Percentiles rank a stretch among this genome's conserved stretches.
Conservation (phyloP, 2,797 vertebrate species). For the Halcyon smyrnensis region DNA sequence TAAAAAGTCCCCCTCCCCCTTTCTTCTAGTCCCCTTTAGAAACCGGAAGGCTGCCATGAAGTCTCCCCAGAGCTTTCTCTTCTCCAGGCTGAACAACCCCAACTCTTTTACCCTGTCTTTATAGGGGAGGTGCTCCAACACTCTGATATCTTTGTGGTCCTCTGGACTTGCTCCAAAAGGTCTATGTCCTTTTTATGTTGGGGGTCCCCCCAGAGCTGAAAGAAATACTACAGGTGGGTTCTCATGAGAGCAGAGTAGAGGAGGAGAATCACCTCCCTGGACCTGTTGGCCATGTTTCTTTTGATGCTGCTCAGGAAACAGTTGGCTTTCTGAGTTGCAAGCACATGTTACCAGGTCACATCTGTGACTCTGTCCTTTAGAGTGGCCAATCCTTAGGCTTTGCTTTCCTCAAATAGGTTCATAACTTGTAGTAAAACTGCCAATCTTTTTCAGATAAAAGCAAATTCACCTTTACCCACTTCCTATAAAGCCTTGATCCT, state of each 20-base stretch:
- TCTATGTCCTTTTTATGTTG: background rate
- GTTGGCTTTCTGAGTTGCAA: background rate
- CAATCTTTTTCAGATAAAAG: background rate
- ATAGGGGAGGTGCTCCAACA: background rate
- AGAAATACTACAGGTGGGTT: too few relatives aligned
- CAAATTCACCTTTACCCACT: background rate
- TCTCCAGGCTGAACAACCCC: background rate
- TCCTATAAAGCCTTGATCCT: background rate
- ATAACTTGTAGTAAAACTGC: background rate
- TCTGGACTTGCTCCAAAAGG: background rate
- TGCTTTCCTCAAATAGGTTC: background rate
- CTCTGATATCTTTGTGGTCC: background rate
- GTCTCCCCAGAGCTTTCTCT: background rate
- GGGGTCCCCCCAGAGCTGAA: background rate
- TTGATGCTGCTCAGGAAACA: background rate
- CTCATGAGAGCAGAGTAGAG: background rate
- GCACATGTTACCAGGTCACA: background rate
- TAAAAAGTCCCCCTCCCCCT: background rate
- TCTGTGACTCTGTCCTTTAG: background rate
- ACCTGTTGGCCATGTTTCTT: background rate
- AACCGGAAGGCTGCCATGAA: background rate
- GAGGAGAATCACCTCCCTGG: background rate
- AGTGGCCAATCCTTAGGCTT: background rate
- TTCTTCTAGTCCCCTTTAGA: background rate
- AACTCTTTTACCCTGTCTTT: background rate